Percentiles rank a stretch among this genome's conserved stretches.
Conservation (phyloP, 1,140 invertebrate genomes). For the Portunus trituberculatus region DNA sequence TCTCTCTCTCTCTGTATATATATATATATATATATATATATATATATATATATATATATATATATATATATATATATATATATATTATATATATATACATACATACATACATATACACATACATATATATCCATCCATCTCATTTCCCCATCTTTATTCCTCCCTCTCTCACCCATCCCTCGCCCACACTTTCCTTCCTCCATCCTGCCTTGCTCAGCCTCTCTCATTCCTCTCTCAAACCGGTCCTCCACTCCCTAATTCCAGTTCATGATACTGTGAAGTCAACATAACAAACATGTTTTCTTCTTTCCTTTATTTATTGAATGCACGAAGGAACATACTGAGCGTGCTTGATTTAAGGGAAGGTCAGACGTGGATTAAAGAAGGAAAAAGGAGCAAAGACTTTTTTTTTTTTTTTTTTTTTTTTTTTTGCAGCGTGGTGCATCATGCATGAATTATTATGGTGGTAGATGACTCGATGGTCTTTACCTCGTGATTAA, state of each 20-base stretch:
- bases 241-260: slow-evolving; percentile 11
- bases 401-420: background rate
- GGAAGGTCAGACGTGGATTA: background rate
- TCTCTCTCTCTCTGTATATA: too few relatives aligned
- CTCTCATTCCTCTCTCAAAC: background rate
- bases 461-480: too few relatives aligned
- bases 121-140: background rate
- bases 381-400: background rate
- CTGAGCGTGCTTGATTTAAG: too few relatives aligned
- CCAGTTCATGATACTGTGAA: slow-evolving; percentile 21
- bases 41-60: too few relatives aligned
- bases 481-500: too few relatives aligned
- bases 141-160: background rate
- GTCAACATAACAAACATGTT: slow-evolving; percentile 2
- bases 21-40: too few relatives aligned
- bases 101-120: too few relatives aligned
- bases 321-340: background rate
- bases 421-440: too few relatives aligned
- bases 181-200: background rate
- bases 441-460: too few relatives aligned
- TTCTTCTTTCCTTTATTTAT: slow-evolving; percentile 5
- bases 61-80: too few relatives aligned
- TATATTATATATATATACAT: too few relatives aligned
- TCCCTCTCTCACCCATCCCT: background rate
- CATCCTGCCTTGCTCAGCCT: background rate